phyloP scores from a whole-genome alignment of 1,140 invertebrate species.

The Drosophila willistoni region DNA sequence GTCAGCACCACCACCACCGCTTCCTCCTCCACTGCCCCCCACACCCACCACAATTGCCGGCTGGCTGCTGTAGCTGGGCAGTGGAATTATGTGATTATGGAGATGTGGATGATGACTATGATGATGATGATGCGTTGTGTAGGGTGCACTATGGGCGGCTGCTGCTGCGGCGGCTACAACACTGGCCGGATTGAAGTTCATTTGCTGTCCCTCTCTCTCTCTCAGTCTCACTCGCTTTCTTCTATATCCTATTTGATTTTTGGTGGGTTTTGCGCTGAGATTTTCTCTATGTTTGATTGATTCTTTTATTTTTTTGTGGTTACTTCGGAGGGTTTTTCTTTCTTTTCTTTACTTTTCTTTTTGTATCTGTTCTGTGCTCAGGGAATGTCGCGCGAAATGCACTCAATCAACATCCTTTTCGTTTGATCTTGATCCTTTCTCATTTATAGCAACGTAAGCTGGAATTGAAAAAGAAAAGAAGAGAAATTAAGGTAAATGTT shows the following conservation, averaged over 20 bases:
- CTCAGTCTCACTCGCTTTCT: conserved; percentile 4
- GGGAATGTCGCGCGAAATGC: conserved; percentile 75
- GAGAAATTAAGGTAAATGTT: no score
- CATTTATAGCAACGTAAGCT: conserved; percentile 44
- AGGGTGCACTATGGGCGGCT: conserved; percentile 50
- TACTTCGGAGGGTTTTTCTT: not conserved
- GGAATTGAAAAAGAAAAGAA: not conserved
- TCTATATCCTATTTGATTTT: not conserved
- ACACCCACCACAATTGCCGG: conserved; percentile 26
- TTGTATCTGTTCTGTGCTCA: conserved; percentile 32
- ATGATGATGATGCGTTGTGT: conserved; percentile 32
- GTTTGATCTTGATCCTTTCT: conserved; percentile 43
- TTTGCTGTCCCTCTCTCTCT: conserved; percentile 45
- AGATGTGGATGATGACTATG: conserved; percentile 27
- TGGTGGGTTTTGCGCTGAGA: conserved; percentile 29
- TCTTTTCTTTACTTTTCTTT: not conserved
- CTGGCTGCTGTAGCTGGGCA: conserved; percentile 48
- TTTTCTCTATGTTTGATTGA: conserved; percentile 25
- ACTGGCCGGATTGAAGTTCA: conserved; percentile 72
- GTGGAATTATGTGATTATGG: conserved; percentile 55
- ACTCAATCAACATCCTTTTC: conserved; percentile 70
- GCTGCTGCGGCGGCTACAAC: conserved; percentile 66
- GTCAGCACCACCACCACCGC: conserved; percentile 17
- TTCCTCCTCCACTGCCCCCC: conserved; percentile 30
- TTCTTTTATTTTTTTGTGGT: conserved; percentile 4